These are phyloP conservation scores for Mesoclemmys tuberculata DNA, from an alignment of 2,113 vertebrate species.

Conservation along the genomic window DNA sequence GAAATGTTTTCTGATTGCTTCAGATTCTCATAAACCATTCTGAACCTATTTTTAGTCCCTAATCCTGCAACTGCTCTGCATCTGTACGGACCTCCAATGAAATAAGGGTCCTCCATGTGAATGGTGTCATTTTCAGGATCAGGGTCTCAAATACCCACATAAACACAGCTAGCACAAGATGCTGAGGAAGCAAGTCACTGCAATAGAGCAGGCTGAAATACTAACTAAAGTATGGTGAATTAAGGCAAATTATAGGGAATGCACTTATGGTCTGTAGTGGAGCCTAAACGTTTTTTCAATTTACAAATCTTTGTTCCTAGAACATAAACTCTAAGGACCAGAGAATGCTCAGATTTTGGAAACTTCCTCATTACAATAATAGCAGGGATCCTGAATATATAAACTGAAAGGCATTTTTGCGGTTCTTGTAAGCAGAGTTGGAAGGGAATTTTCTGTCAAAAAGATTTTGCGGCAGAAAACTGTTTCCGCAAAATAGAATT, in stretches of 20 bases:
- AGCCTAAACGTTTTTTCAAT: not conserved
- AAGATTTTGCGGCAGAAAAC: not conserved
- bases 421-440: not conserved
- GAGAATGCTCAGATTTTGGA: not conserved
- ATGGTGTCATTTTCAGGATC: fast-evolving
- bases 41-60: not conserved
- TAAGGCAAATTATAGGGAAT: not conserved
- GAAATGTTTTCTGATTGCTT: not conserved
- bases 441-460: not conserved
- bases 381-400: not conserved
- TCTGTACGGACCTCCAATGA: not conserved
- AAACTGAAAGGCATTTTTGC: not conserved
- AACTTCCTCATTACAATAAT: not conserved
- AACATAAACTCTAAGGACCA: not conserved
- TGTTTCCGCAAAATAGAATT: not conserved
- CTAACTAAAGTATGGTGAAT: not conserved
- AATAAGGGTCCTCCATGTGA: not conserved
- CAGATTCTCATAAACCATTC: not conserved
- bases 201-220: not conserved
- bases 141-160: not conserved
- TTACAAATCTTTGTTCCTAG: not conserved
- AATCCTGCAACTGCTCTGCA: not conserved
- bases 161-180: not conserved
- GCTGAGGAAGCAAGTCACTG: fast-evolving
- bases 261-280: fast-evolving